Evolutionary conservation across 2,797 vertebrate genomes (phyloP), one percentile per base, ranked within the genome.

Genomic region (Pterois miles): DNA sequence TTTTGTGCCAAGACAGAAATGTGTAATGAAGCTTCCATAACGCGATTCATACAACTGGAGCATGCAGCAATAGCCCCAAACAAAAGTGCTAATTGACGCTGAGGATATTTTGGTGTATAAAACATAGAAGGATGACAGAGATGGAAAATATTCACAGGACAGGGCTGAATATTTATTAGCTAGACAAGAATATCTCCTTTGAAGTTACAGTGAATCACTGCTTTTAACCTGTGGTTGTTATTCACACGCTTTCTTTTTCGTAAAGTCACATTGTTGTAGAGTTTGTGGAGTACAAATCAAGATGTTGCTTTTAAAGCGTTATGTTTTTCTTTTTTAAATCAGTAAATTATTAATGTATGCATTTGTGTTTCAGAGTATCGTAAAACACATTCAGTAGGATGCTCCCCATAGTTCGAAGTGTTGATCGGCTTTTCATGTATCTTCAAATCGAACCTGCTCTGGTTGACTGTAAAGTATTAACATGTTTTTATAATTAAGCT

Each of bases 11-110:
- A 62, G 80, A 73, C 81, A 75, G 56, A 85, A 65, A 80, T 76
- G 81, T 86, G 69, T 88, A 86, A 67, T 77, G 87, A 78, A 79
- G 88, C 88, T 81, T 80, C 76, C 38, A 74, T 74, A 89, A 90
- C 81, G 46, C n/a, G 43, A 74, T 76, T 82, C 75, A 54, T 86
- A 74, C 76, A 90, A 86, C 59, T 91, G 83, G 65, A 88, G 86
- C 83, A 57, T 89, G 87, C 81, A 85, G 53, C 38, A 66, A 84
- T 84, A 40, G 83, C 81, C 67, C 73, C 73, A 69, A 82, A 82
- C 80, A 74, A 70, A 73, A 74, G 80, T 29, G 75, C 77, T 89
- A 86, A 90, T 88, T 92, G 83, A 86, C n/a, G 71, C 69, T 64
- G 63, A 76, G 58, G 79, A 88, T 83, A 82, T 89, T 82, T 88